phyloP scores from a whole-genome alignment of 1,140 invertebrate genomes.

The Octopus bimaculoides region DNA sequence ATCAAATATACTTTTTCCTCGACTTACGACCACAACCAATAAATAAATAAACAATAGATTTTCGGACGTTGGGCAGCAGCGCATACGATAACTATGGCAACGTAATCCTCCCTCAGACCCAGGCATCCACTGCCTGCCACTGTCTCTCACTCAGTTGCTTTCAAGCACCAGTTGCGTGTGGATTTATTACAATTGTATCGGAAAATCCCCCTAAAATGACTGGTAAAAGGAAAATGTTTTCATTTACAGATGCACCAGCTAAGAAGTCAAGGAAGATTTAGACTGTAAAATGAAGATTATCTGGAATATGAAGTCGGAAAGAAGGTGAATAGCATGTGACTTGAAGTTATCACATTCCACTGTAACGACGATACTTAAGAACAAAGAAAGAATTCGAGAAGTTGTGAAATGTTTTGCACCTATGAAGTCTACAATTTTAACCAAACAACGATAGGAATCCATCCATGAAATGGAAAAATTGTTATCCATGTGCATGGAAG shows the following conservation, averaged over 20 bases:
- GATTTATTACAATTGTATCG: too few relatives aligned
- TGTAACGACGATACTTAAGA: neutral
- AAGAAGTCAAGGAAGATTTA: neutral
- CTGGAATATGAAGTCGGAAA: neutral
- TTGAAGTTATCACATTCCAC: neutral
- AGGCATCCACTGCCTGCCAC: too few relatives aligned
- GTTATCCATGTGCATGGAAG: neutral
- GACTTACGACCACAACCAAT: too few relatives aligned
- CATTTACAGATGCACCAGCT: neutral
- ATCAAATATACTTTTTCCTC: too few relatives aligned
- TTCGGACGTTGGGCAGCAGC: too few relatives aligned
- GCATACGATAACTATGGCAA: too few relatives aligned
- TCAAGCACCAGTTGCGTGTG: too few relatives aligned
- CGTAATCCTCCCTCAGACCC: too few relatives aligned
- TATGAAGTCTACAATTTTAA: neutral
- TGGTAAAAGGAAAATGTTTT: constrained; percentile 3
- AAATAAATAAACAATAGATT: too few relatives aligned
- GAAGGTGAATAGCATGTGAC: neutral
- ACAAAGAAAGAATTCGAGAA: constrained; percentile 1
- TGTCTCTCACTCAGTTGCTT: too few relatives aligned
- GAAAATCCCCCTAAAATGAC: neutral
- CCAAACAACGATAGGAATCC: neutral
- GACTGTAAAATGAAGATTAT: neutral
- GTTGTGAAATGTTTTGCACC: neutral
- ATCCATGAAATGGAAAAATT: constrained; percentile 7